These are phyloP conservation scores for Phoxinus phoxinus DNA, from an alignment of 2,113 vertebrate genomes.

Conservation along the genomic window DNA sequence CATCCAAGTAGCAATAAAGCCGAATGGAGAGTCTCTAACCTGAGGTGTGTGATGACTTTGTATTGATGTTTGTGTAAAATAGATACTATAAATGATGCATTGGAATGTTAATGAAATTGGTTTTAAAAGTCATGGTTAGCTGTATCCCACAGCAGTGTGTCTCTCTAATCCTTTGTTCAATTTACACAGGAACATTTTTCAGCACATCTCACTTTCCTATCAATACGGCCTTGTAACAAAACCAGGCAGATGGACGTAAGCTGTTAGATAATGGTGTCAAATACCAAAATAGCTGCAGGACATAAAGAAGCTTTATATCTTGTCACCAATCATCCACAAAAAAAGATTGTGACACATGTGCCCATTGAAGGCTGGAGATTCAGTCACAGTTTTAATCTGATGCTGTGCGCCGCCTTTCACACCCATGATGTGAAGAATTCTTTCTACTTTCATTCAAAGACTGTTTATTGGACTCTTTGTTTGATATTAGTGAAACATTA, in stretches of 20 bases:
- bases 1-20: conserved; percentile 52
- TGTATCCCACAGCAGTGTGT: conserved; percentile 43
- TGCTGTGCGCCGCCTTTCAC: background rate
- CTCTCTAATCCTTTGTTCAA: conserved; percentile 47
- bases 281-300: background rate
- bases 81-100: conserved; percentile 68
- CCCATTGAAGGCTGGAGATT: background rate
- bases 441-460: no score
- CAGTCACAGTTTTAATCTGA: background rate
- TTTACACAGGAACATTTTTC: conserved; percentile 23
- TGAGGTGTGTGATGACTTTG: conserved; percentile 48
- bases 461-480: no score
- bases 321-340: background rate
- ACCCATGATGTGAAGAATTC: no score
- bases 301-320: background rate
- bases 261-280: conserved; percentile 14
- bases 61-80: conserved; percentile 67
- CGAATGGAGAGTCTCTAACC: conserved; percentile 45
- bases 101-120: conserved; percentile 68
- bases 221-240: background rate
- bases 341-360: background rate
- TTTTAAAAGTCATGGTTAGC: conserved; percentile 53
- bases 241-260: background rate
- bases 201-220: conserved; percentile 3
- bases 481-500: no score